These are phyloP conservation scores for Peromyscus eremicus DNA, from an alignment of 2,797 vertebrate species.

Conservation along the genomic window DNA sequence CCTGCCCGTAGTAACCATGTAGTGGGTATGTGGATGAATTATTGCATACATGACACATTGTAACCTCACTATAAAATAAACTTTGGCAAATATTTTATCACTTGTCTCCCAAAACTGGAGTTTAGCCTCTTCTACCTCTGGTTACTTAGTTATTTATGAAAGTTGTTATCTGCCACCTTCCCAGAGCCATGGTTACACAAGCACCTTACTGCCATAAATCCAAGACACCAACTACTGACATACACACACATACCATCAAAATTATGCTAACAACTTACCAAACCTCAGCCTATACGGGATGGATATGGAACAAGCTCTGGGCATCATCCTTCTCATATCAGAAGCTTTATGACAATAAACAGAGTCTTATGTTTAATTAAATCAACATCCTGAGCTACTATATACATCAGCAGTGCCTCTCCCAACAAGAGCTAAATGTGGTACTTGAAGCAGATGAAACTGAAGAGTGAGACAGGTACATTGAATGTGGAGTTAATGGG, in stretches of 20 bases:
- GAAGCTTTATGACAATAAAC: not conserved
- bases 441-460: not conserved
- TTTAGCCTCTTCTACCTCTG: not conserved
- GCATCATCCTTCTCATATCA: not conserved
- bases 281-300: not conserved
- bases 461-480: not conserved
- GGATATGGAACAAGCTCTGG: not conserved
- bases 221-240: not conserved
- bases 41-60: not conserved
- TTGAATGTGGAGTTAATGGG: not conserved
- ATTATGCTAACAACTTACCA: not conserved
- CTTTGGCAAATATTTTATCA: conserved; percentile 7
- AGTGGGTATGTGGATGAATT: not conserved
- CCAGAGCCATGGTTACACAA: conserved; percentile 17
- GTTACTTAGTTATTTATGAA: not conserved
- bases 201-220: not conserved
- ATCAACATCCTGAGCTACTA: not conserved
- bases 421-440: not conserved
- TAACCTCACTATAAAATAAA: not conserved
- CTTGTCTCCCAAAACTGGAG: not conserved
- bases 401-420: not conserved
- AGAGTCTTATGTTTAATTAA: not conserved
- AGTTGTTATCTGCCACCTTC: not conserved
- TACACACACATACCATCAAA: not conserved
- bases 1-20: not conserved